Evolutionary conservation across 2,888 invertebrate species (phyloP), one percentile per base, ranked within the genome.

Genomic region (Pristionchus arcanus): DNA sequence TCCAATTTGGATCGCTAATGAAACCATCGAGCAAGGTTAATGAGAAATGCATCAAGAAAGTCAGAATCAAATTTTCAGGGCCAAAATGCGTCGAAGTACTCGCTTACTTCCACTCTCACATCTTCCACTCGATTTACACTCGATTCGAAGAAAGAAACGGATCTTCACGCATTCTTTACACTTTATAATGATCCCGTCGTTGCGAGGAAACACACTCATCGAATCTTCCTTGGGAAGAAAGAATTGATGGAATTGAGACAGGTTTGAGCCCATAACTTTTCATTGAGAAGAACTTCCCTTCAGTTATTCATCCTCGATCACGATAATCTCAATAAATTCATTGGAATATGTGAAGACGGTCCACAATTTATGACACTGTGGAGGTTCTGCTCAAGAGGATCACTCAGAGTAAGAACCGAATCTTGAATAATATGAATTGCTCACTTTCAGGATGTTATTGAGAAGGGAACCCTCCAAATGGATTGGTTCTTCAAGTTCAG

Each of bases 291-390:
- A 49, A 49, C 11, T 49, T 13, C 42, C 9, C 11, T 28, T 7
- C 89, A 94, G 93, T 92, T 94, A 91, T 90, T 92, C 11, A 90
- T 92, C 49, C 71, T 93, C 0, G 92, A 92, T 28, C 91, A 93
- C 74, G 94, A 94, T 71, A 93, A 94, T 63, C 74, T 94, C 53
- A 92, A 92, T 90, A 92, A 92, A 37, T 95, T 95, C 90, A 90
- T 94, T 37, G 95, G 95, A 0, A 59, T 95, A 25, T 92, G 92
- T n/a, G 83, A 93, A 5, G 94, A 95, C 85, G 93, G 92, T 0
- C 93, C 94, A 1, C 90, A 90, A n/a, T 81, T 92, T 42, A 90
- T 94, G 49, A 92, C 93, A 0, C 87, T 94, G 11, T 94, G 94
- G 94, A 90, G 92, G 37, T 94, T 92, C 90, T 94, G 94, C 90